Conservation (phyloP, 2,113 vertebrate genomes). For the Dolichallabes microphthalmus region DNA sequence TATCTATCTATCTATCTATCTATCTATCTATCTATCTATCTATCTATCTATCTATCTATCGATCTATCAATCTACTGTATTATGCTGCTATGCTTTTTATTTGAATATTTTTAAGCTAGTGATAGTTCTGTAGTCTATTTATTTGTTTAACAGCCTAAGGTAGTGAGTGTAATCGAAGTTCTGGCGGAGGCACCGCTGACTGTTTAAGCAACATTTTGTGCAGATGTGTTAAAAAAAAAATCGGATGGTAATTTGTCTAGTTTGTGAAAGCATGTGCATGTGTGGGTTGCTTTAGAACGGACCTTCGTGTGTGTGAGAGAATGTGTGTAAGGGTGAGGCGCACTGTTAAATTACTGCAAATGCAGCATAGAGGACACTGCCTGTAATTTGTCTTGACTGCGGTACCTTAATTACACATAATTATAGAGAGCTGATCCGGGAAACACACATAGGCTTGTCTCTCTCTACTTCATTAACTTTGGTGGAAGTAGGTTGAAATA, state of each 20-base stretch:
- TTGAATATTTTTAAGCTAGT: too few relatives aligned
- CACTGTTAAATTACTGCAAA: constrained; percentile 26
- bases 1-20: too few relatives aligned
- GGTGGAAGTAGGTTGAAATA: neutral
- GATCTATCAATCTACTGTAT: too few relatives aligned
- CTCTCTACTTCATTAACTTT: constrained; percentile 30
- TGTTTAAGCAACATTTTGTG: neutral
- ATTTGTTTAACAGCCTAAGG: constrained; percentile 28
- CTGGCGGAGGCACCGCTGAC: constrained; percentile 1
- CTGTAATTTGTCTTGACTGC: constrained; percentile 32
- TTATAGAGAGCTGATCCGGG: constrained; percentile 11
- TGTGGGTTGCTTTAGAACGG: neutral
- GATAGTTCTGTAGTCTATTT: too few relatives aligned
- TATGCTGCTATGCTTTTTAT: too few relatives aligned
- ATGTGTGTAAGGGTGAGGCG: constrained; percentile 7
- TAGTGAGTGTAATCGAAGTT: constrained; percentile 42
- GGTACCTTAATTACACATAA: constrained; percentile 46
- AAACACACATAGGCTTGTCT: constrained; percentile 2
- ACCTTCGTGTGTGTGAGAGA: neutral
- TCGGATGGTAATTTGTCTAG: neutral
- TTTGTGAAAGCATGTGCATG: neutral
- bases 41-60: too few relatives aligned
- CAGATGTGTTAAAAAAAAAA: neutral
- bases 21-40: too few relatives aligned
- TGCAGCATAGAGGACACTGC: constrained; percentile 4